Conservation (phyloP, 1,140 invertebrate species). For the Campodea augens region DNA sequence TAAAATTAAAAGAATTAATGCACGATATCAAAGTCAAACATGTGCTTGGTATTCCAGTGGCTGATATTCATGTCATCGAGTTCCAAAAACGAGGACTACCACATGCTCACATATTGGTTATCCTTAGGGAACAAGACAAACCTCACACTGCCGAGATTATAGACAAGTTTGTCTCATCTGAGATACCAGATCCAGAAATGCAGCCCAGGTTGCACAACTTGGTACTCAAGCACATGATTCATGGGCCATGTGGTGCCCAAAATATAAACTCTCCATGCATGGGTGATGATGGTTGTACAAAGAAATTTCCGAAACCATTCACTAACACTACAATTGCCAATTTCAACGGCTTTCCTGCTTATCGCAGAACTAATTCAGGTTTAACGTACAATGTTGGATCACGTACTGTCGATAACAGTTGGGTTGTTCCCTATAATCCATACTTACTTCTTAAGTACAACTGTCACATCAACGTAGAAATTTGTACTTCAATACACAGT, state of each 20-base stretch:
- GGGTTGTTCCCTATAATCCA: slow-evolving; percentile 10
- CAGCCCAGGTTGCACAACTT: slow-evolving; percentile 18
- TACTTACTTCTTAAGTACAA: slow-evolving; percentile 7
- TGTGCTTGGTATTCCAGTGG: slow-evolving; percentile 15
- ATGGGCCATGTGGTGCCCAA: slow-evolving; percentile 18
- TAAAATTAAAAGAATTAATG: slow-evolving; percentile 14
- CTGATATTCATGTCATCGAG: slow-evolving; percentile 16
- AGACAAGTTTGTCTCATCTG: slow-evolving; percentile 14
- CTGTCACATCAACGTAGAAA: slow-evolving; percentile 9
- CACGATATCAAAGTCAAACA: slow-evolving; percentile 14
- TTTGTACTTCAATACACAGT: slow-evolving; percentile 12
- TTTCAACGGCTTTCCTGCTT: slow-evolving; percentile 17
- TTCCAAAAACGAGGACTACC: slow-evolving; percentile 24
- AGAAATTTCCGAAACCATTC: slow-evolving; percentile 16
- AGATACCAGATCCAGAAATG: slow-evolving; percentile 14
- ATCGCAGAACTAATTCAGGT: slow-evolving; percentile 11
- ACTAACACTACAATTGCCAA: slow-evolving; percentile 11
- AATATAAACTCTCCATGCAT: slow-evolving; percentile 17
- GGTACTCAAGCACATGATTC: slow-evolving; percentile 19
- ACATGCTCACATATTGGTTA: slow-evolving; percentile 20
- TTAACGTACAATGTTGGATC: too few relatives aligned
- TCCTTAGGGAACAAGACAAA: slow-evolving; percentile 14
- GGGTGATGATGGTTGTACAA: slow-evolving; percentile 15
- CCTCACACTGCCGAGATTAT: slow-evolving; percentile 10
- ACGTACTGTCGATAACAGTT: slow-evolving; percentile 4